Base-by-base conservation (phyloP, 2,797 vertebrate species). In the Moxostoma hubbsi region DNA sequence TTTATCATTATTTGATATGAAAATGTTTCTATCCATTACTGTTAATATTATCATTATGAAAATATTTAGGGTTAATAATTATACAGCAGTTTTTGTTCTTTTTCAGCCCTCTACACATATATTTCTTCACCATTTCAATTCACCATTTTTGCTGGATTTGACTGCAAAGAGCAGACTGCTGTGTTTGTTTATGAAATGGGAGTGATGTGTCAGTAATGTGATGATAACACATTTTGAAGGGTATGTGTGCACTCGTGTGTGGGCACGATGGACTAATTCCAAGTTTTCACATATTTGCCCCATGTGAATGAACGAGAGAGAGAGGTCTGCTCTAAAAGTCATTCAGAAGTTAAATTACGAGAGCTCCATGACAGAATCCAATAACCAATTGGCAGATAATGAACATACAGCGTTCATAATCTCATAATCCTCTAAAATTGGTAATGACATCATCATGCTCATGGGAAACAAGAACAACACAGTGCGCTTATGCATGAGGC, bases 371-470 rank as follows among this genome's bases (percentile, higher is more conserved):
- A 85, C 79, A 61, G 77, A 86, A 85, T 86, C 82, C 78, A 86
- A 79, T 86, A 86, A 82, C 45, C 67, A 54, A 57, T 24, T 15
- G 13, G 75, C 78, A 80, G 81, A 87, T 82, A 82, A 79, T 53
- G 12, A 82, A 75, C 80, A 83, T 77, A 79, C 69, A 76, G 75
- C 53, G 55, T 82, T 81, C 69, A 55, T 83, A 84, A 84, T 84
- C 83, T 79, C 77, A 83, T 87, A 86, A 86, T 86, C 85, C 81
- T 67, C 46, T 62, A 82, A 83, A 85, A 85, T 87, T 70, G 82
- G 73, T 79, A 79, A 84, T 89, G 85, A 84, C 83, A 86, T 86
- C 82, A 87, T 81, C 68, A 16, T 63, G 66, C 77, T 78, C 50
- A 64, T 18, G 2, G 50, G 77, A 57, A 73, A 70, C n/a, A 54